These are phyloP conservation scores for Ypsolopha sequella DNA, from an alignment of 2,888 invertebrate species.

Conservation along the genomic window DNA sequence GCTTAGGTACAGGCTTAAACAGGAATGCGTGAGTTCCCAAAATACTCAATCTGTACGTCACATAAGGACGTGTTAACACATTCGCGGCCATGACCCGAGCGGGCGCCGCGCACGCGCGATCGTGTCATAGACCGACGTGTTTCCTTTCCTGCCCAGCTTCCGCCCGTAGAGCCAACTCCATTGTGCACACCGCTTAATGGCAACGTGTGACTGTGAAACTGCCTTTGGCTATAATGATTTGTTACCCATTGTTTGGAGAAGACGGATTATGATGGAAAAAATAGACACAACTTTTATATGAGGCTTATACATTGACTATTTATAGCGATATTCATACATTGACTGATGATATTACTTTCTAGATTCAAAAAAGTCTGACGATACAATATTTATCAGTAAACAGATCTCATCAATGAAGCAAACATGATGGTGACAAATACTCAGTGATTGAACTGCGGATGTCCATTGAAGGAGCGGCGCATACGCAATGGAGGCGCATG, in stretches of 20 bases:
- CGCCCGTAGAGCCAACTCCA: slow-evolving; percentile 23
- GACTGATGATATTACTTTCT: neutral
- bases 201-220: neutral
- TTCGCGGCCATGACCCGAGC: slow-evolving; percentile 2
- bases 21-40: too few species aligned
- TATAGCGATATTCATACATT: neutral
- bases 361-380: neutral
- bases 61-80: slow-evolving; percentile 1
- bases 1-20: too few species aligned
- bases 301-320: neutral
- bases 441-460: slow-evolving; percentile 1
- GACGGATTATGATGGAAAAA: neutral
- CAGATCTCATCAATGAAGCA: too few species aligned
- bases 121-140: slow-evolving; percentile 28
- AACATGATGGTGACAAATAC: too few species aligned
- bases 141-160: slow-evolving; percentile 53
- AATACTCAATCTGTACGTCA: too few species aligned
- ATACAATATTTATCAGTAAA: neutral
- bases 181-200: slow-evolving; percentile 4
- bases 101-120: slow-evolving; percentile 12
- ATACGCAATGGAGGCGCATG: slow-evolving; percentile 9
- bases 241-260: neutral
- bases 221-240: neutral
- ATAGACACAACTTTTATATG: neutral
- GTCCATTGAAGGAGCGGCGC: slow-evolving; percentile 15